These are phyloP conservation scores for Dicyrtoma fusca DNA, from an alignment of 2,888 invertebrate genomes.

Conservation along the genomic window DNA sequence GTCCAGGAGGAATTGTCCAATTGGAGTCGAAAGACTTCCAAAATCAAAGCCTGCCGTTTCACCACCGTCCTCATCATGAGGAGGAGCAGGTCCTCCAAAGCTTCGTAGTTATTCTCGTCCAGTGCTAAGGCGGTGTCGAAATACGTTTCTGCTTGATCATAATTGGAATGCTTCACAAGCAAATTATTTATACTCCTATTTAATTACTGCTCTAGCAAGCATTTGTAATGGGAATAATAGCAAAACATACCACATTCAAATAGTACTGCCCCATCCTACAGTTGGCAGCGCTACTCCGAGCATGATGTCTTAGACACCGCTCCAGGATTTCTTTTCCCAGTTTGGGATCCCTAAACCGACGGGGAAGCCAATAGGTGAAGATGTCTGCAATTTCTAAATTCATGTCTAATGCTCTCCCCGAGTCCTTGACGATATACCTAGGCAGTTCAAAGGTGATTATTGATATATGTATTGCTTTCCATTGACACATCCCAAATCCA, in stretches of 20 bases:
- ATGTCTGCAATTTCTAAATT: slow-evolving; percentile 12
- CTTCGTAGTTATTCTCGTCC: slow-evolving; percentile 9
- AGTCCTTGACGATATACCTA: too few species aligned
- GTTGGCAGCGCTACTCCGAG: neutral
- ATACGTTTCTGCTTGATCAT: slow-evolving; percentile 11
- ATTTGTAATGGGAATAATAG: too few species aligned
- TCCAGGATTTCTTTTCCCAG: slow-evolving; percentile 15
- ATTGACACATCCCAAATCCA: too few species aligned
- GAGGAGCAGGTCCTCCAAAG: neutral
- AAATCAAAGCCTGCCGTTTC: neutral
- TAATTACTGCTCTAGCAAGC: too few species aligned
- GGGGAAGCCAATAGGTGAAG: neutral
- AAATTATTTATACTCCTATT: too few species aligned
- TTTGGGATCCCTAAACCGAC: neutral
- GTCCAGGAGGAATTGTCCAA: slow-evolving; percentile 3
- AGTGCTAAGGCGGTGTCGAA: slow-evolving; percentile 23
- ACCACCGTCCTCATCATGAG: slow-evolving; percentile 15
- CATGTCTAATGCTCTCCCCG: neutral
- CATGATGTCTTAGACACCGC: neutral
- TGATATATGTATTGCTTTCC: too few species aligned
- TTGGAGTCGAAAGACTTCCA: slow-evolving; percentile 5
- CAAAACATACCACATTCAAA: slow-evolving; percentile 17
- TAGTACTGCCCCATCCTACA: slow-evolving; percentile 4
- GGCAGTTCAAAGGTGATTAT: too few species aligned
- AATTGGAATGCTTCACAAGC: slow-evolving; percentile 1